Evolutionary conservation across 2,797 vertebrate species (phyloP), one percentile per base, ranked within the genome.

Genomic region (Pantherophis vulpinus): DNA sequence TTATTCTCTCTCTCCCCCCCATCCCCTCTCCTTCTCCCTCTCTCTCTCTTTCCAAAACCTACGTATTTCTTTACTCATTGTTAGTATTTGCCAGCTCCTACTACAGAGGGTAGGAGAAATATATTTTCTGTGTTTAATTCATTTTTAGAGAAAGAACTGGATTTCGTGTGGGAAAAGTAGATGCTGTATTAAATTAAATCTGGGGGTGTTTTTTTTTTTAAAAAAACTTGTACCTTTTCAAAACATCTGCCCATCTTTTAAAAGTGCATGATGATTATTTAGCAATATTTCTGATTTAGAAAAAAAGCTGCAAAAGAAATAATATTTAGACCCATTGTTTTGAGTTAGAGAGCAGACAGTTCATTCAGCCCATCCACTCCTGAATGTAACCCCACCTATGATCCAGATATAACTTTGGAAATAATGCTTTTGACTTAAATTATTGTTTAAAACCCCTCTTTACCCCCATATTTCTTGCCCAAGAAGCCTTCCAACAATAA

Each of bases 31-130:
- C 47, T 29, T 47, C 47, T 51, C 42, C 42, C 42, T 5, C 47
- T 47, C 63, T 55, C 4, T 47, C 89, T 90, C 51, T 89, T 27
- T 32, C 66, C 74, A 83, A 32, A 37, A 2, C 13, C 47, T 51
- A 8, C 32, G 63, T 90, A 58, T 93, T 5, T 95, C 63, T 96
- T 87, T 95, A 63, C 95, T 95, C 91, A 94, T 25, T 96, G 47
- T 86, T 96, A 92, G 93, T 94, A 97, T 95, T 95, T 96, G 95
- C 93, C 93, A 96, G 89, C 88, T 96, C 96, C 94, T 96, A 95
- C 91, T 93, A 95, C 94, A 79, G 95, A 95, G 94, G 90, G 47
- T 94, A 95, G 51, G 56, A 60, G 90, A 74, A 96, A 95, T 95
- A 93, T 0, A 95, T 95, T 96, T 96, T 95, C 94, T 93, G 92